phyloP scores from a whole-genome alignment of 2,113 vertebrate genomes.

The Oreochromis tanganicae region DNA sequence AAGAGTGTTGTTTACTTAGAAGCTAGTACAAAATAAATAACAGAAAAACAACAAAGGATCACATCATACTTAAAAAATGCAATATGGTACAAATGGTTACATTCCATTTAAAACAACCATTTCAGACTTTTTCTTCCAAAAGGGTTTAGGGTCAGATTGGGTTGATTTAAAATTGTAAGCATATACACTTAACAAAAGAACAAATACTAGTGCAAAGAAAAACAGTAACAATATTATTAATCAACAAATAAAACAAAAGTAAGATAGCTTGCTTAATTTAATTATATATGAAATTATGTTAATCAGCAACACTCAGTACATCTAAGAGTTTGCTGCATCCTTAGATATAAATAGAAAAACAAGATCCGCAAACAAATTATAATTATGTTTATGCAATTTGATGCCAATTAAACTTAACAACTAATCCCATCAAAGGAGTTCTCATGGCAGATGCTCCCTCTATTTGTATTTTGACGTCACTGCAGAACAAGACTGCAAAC shows the following conservation, averaged over 20 bases:
- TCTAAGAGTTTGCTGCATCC: neutral
- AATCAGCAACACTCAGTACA: neutral
- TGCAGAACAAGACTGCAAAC: constrained; percentile 22
- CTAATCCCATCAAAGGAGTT: constrained; percentile 94
- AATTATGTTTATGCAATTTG: constrained; percentile 34
- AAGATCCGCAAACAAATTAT: constrained; percentile 11
- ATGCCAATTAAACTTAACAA: constrained; percentile 74
- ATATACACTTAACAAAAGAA: neutral
- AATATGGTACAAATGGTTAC: neutral
- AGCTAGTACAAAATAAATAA: constrained; percentile 59
- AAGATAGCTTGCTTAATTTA: neutral
- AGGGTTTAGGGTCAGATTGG: neutral
- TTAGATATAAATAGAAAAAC: constrained; percentile 6
- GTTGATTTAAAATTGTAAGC: neutral
- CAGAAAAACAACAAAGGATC: neutral
- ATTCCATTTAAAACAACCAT: neutral
- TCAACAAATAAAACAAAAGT: neutral
- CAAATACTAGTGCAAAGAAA: neutral
- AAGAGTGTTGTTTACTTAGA: constrained; percentile 83
- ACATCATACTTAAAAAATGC: neutral
- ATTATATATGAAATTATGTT: constrained; percentile 5
- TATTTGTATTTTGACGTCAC: constrained; percentile 90
- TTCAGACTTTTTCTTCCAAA: neutral
- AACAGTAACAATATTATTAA: neutral
- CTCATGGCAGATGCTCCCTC: constrained; percentile 82